Evolutionary conservation across 2,888 invertebrate genomes (phyloP).

Genomic region (Byasa hedistus): DNA sequence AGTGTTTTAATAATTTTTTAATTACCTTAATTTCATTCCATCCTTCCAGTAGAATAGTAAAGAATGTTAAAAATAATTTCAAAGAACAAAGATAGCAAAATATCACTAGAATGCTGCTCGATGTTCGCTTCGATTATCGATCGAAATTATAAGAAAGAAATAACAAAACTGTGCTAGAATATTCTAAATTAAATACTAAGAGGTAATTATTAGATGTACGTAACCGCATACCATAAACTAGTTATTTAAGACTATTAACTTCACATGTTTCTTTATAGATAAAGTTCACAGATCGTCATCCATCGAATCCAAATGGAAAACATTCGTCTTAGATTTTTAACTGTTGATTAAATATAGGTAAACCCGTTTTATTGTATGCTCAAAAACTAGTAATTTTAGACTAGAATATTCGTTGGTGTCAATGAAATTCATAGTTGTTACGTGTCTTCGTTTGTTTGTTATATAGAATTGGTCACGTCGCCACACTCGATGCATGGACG

Average conservation of each 20-base stretch:
- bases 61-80: constrained; percentile 13
- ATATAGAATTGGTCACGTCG: constrained; percentile 44
- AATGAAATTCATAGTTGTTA: constrained; percentile 7
- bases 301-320: constrained; percentile 5
- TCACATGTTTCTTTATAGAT: neutral
- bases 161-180: constrained; percentile 17
- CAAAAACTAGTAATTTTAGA: constrained; percentile 26
- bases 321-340: constrained; percentile 23
- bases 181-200: constrained; percentile 22
- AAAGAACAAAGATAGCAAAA: constrained; percentile 20
- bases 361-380: constrained; percentile 28
- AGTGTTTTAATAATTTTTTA: no score
- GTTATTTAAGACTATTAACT: constrained; percentile 9
- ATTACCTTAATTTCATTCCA: neutral
- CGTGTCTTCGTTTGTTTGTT: constrained; percentile 20
- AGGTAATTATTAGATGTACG: constrained; percentile 12
- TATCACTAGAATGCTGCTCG: constrained; percentile 11
- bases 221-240: constrained; percentile 13
- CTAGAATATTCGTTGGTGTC: constrained; percentile 23
- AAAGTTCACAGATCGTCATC: constrained; percentile 18
- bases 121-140: no score
- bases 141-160: constrained; percentile 17
- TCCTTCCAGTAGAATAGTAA: constrained; percentile 1
- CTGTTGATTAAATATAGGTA: constrained; percentile 15
- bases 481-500: constrained; percentile 63